phyloP scores from a whole-genome alignment of 2,888 invertebrate genomes.

The Trilocha varians region DNA sequence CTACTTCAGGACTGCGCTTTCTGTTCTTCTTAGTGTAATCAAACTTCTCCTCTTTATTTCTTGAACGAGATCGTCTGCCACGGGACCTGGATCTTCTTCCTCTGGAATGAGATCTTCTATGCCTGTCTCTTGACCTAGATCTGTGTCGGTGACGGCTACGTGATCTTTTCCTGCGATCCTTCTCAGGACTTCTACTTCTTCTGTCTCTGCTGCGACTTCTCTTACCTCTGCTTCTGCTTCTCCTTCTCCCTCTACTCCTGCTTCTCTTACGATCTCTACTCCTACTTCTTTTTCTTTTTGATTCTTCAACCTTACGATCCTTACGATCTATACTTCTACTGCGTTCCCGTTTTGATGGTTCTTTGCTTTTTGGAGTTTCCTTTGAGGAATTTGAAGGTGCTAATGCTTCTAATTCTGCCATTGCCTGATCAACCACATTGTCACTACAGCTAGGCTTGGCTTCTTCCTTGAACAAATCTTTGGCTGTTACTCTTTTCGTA shows the following conservation, averaged over 20 bases:
- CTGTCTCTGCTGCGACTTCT: constrained; percentile 24
- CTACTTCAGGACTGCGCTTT: constrained; percentile 64
- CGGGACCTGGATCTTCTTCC: constrained; percentile 24
- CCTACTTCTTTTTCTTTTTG: constrained; percentile 27
- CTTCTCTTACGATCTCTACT: constrained; percentile 28
- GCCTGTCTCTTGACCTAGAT: constrained; percentile 33
- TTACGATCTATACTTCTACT: constrained; percentile 26
- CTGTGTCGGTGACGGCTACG: constrained; percentile 22
- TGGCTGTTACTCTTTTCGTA: constrained; percentile 46
- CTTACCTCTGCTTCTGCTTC: constrained; percentile 21
- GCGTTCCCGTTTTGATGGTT: constrained; percentile 20
- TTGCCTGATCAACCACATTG: constrained; percentile 82
- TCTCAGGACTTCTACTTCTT: constrained; percentile 23
- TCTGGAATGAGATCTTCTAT: constrained; percentile 24
- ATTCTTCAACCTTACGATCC: too few species aligned
- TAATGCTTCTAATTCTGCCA: constrained; percentile 88
- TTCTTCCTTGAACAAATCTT: constrained; percentile 60
- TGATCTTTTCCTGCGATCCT: constrained; percentile 29
- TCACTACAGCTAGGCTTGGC: constrained; percentile 33
- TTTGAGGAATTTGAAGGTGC: constrained; percentile 76
- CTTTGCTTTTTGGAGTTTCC: constrained; percentile 18
- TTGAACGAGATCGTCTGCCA: constrained; percentile 34
- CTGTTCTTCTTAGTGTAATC: constrained; percentile 41
- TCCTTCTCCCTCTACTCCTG: constrained; percentile 24
- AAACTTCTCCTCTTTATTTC: constrained; percentile 31